phyloP scores from a whole-genome alignment of 1,140 invertebrate genomes.

The Formica selysi region DNA sequence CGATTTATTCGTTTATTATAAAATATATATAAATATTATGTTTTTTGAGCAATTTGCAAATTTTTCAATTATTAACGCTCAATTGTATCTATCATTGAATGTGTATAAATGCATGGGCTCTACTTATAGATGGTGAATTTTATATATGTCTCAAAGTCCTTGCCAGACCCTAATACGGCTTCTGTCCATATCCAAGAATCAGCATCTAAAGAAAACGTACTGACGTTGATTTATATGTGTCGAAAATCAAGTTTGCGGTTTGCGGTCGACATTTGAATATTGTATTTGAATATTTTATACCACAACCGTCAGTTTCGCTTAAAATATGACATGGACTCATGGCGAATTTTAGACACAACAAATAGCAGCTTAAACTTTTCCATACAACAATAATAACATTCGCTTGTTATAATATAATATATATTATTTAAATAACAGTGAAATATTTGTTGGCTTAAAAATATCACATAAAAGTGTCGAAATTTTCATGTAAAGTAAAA shows the following conservation, averaged over 20 bases:
- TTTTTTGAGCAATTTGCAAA: not conserved
- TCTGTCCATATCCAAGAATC: conserved; percentile 49
- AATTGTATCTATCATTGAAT: not conserved
- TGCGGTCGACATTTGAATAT: conserved; percentile 82
- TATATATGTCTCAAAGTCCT: conserved; percentile 32
- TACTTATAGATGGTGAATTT: conserved; percentile 64
- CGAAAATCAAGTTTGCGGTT: conserved; percentile 78
- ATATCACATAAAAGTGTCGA: not conserved
- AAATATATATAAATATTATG: not conserved
- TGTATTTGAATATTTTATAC: conserved; percentile 80
- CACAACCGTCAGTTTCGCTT: conserved; percentile 47
- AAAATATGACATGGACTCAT: conserved; percentile 32
- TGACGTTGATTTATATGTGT: conserved; percentile 76
- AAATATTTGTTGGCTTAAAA: not conserved
- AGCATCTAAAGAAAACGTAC: conserved; percentile 36
- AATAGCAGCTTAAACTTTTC: conserved; percentile 26
- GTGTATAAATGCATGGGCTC: not conserved
- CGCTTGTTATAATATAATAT: not conserved
- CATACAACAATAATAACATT: not conserved
- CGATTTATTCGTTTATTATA: not conserved
- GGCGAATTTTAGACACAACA: not conserved
- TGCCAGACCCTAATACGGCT: conserved; percentile 32
- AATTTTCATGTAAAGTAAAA: not conserved
- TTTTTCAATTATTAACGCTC: not conserved
- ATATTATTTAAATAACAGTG: not conserved